Evolutionary conservation across 2,113 vertebrate species (phyloP).

Genomic region (Carassius carassius): DNA sequence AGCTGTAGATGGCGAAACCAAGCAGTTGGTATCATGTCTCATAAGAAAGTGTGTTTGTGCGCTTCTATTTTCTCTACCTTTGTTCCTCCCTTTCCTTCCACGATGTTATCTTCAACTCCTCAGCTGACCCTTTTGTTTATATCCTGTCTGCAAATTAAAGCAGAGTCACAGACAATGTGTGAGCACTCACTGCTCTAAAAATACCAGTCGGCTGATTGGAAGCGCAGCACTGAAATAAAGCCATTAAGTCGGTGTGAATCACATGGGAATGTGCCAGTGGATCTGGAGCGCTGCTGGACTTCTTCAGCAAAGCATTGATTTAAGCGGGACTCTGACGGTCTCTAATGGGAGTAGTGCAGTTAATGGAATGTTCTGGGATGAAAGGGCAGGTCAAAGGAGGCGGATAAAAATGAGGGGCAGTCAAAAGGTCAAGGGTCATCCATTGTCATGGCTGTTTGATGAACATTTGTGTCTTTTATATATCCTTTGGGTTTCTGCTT

Average conservation of each 20-base stretch:
- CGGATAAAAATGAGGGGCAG: conserved; percentile 25
- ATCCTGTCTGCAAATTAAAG: conserved; percentile 34
- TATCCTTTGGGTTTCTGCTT: not conserved
- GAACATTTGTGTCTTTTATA: conserved; percentile 23
- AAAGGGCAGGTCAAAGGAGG: conserved; percentile 31
- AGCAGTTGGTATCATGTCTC: conserved; percentile 18
- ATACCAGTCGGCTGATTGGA: conserved; percentile 2
- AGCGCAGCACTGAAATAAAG: conserved; percentile 18
- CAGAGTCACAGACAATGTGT: conserved; percentile 1
- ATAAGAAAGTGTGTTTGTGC: not conserved
- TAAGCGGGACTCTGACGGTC: not conserved
- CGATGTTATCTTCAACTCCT: not conserved
- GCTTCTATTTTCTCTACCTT: not conserved
- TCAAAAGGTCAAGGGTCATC: conserved; percentile 40
- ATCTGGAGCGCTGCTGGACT: not conserved
- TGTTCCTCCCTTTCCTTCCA: not conserved
- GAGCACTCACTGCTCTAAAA: conserved; percentile 32
- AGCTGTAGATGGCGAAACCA: conserved; percentile 5
- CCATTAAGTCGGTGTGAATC: conserved; percentile 33
- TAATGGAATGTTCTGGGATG: conserved; percentile 48
- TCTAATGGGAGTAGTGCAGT: conserved; percentile 15
- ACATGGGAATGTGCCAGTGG: not conserved
- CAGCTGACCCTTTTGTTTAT: conserved; percentile 29
- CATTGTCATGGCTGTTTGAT: conserved; percentile 40
- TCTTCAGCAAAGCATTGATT: conserved; percentile 20